Evolutionary conservation across 2,797 vertebrate species (phyloP), one percentile per base, ranked within the genome.

Genomic region (Enoplosus armatus): DNA sequence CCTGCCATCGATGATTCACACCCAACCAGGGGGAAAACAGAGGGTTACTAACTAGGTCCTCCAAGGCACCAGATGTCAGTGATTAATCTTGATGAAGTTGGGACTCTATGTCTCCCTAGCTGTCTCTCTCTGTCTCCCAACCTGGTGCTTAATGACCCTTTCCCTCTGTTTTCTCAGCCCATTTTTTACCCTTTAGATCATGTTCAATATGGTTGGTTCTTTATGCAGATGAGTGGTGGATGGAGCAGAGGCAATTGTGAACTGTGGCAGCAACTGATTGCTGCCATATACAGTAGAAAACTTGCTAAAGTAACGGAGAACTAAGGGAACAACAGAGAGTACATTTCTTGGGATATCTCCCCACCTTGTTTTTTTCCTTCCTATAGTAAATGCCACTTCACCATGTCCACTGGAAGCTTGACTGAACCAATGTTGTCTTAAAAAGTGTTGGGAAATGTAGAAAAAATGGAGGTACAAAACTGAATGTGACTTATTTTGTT

Each of bases 61-160:
- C 91, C 87, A 92, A 92, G 89, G 90, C 89, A 87, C 78, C 92
- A 94, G 94, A 93, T 93, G 94, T 92, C 92, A 90, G 90, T 92
- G 91, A 95, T 94, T 94, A 90, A 93, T 95, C 93, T 93, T 92
- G 91, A 95, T 94, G 92, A 92, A 92, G 91, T 90, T 91, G 90
- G 89, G 90, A 92, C 90, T 90, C 73, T 68, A 60, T 77, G 88
- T 92, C 89, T 91, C 87, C 81, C 84, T 84, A 48, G 87, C 91
- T 88, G 87, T 93, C 90, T 86, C 83, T 91, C 81, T 87, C 85
- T 69, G 72, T 92, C 90, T 91, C 90, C 87, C 88, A 90, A 93
- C 89, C 93, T 92, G 90, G 80, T 91, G 89, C 89, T 92, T 93
- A 94, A 94, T 93, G 93, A 93, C 91, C 91, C 93, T 82, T 83